phyloP scores from a whole-genome alignment of 2,888 invertebrate genomes.

The Drosophila monieri region DNA sequence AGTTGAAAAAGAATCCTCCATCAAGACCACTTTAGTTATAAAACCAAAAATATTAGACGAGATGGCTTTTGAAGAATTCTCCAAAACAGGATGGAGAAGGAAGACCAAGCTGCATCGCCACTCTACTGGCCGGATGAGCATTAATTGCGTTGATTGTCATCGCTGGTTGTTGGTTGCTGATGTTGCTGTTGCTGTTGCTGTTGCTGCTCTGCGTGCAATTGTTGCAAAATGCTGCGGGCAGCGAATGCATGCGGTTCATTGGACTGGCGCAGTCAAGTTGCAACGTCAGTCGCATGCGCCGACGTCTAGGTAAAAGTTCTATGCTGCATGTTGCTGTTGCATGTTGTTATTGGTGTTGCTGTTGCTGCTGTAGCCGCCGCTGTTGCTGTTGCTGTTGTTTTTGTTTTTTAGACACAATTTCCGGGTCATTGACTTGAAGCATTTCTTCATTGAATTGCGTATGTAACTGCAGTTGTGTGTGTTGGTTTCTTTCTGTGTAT shows the following conservation, averaged over 20 bases:
- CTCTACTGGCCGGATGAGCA: conserved; percentile 75
- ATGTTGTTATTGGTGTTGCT: conserved; percentile 53
- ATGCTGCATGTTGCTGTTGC: conserved; percentile 52
- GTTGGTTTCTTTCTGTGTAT: conserved; percentile 26
- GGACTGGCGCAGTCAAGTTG: conserved; percentile 64
- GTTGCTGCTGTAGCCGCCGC: conserved; percentile 56
- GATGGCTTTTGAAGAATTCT: conserved; percentile 14
- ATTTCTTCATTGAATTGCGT: conserved; percentile 82
- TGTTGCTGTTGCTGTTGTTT: conserved; percentile 65
- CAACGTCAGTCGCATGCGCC: conserved; percentile 50
- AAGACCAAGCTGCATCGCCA: conserved; percentile 37
- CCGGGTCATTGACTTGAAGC: conserved; percentile 84
- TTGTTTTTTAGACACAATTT: conserved; percentile 83
- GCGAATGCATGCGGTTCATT: conserved; percentile 71
- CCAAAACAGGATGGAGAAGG: conserved; percentile 41
- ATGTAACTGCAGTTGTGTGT: conserved; percentile 75
- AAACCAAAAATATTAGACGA: conserved; percentile 7
- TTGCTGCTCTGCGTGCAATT: conserved; percentile 58
- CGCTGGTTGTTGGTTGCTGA: conserved; percentile 61
- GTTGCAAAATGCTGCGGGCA: conserved; percentile 75
- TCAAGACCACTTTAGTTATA: background rate
- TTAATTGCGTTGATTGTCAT: conserved; percentile 79
- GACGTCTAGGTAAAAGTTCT: conserved; percentile 79
- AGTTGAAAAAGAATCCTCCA: background rate
- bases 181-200: conserved; percentile 51